phyloP scores from a whole-genome alignment of 2,888 invertebrate genomes.

The Drosophila neotestacea region DNA sequence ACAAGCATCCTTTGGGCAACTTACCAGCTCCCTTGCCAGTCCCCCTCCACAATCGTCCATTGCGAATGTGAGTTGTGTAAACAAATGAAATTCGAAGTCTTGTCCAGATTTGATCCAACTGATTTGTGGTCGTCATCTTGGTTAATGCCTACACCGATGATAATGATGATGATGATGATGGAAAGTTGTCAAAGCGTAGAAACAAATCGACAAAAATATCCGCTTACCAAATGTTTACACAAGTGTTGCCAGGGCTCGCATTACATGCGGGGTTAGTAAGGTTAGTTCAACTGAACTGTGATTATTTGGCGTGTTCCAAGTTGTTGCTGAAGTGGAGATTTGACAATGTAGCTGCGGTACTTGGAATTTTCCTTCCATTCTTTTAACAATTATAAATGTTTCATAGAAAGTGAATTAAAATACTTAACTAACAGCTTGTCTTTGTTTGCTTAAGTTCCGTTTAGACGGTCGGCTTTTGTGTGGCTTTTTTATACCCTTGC shows the following conservation, averaged over 20 bases:
- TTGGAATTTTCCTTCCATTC: no score
- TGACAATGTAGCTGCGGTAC: background rate
- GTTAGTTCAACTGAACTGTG: background rate
- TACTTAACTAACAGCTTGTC: background rate
- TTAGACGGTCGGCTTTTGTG: no score
- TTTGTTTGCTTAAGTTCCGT: no score
- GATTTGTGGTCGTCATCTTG: slow-evolving; percentile 26
- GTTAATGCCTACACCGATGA: slow-evolving; percentile 26
- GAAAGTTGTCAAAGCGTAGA: slow-evolving; percentile 76
- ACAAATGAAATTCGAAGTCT: slow-evolving; percentile 65
- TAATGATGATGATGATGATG: slow-evolving; percentile 61
- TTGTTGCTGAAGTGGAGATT: background rate
- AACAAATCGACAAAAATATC: slow-evolving; percentile 81
- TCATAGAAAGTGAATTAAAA: background rate
- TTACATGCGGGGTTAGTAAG: slow-evolving; percentile 38
- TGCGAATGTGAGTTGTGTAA: slow-evolving; percentile 38
- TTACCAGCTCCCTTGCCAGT: background rate
- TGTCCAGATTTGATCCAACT: slow-evolving; percentile 43
- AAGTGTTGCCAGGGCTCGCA: slow-evolving; percentile 72
- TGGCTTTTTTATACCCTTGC: no score
- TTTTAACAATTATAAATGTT: background rate
- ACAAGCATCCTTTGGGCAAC: slow-evolving; percentile 55
- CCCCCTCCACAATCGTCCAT: background rate
- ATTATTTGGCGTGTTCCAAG: slow-evolving; percentile 16
- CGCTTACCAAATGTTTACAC: slow-evolving; percentile 79